Conservation (phyloP, 2,113 vertebrate species). For the Festucalex cinctus region DNA sequence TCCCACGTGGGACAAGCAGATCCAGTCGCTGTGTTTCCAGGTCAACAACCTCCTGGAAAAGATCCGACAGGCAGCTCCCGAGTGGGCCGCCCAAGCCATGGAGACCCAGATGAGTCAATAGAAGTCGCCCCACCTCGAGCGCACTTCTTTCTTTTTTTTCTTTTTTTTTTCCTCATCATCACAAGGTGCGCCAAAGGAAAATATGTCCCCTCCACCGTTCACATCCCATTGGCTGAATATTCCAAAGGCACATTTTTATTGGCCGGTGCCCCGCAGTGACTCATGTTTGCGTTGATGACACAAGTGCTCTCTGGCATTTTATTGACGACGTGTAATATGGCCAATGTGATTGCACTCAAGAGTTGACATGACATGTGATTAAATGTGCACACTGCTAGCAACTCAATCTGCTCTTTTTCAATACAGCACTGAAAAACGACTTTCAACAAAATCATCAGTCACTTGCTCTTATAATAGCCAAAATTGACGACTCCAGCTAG, state of each 20-base stretch:
- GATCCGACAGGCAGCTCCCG: conserved; percentile 89
- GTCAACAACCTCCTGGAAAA: conserved; percentile 98
- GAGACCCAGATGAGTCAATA: conserved; percentile 96
- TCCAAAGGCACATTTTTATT: background rate
- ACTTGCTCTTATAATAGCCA: background rate
- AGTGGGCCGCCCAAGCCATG: conserved; percentile 95
- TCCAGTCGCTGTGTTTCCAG: conserved; percentile 97
- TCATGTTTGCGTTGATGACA: background rate
- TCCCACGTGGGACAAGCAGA: conserved; percentile 98
- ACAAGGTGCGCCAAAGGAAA: background rate
- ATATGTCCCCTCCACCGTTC: background rate
- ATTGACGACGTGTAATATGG: background rate
- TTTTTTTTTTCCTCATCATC: conserved; percentile 21
- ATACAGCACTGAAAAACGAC: background rate
- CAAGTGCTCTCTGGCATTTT: background rate
- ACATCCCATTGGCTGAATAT: conserved; percentile 1
- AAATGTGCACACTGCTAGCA: background rate
- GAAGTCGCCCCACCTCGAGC: background rate
- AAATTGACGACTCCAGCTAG: too few relatives aligned
- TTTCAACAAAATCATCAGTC: background rate
- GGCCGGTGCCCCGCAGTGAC: background rate
- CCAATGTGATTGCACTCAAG: background rate
- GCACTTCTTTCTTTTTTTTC: conserved; percentile 11
- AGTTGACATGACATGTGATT: background rate
- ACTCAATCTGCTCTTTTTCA: background rate